Percentiles rank a stretch among this genome's conserved stretches.
Evolutionary conservation across 2,113 vertebrate species (phyloP).

Genomic region (Rissa tridactyla): DNA sequence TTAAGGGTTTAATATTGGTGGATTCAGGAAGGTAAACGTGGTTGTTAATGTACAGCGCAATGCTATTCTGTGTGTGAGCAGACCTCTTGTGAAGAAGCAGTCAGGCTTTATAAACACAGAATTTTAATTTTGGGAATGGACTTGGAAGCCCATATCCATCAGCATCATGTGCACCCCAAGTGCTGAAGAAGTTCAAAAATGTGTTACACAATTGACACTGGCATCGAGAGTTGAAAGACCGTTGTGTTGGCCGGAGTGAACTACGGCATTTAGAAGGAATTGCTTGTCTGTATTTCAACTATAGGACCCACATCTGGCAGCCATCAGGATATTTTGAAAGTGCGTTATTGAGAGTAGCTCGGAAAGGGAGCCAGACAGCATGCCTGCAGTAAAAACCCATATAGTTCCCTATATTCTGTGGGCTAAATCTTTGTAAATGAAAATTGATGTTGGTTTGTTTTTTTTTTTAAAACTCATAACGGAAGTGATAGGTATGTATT

Average conservation of each 20-base stretch:
- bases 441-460: background rate
- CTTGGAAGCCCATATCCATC: background rate
- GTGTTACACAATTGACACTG: background rate
- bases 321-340: background rate
- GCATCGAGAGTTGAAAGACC: background rate
- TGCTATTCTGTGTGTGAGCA: background rate
- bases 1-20: background rate
- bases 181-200: background rate
- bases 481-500: background rate
- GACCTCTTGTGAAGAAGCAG: background rate
- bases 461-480: background rate
- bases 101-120: background rate
- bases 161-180: background rate
- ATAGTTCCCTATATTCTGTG: background rate
- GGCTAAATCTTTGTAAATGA: background rate
- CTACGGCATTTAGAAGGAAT: background rate
- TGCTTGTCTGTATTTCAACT: background rate
- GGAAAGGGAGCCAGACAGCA: background rate
- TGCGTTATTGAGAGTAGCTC: background rate
- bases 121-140: background rate
- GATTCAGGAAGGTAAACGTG: background rate
- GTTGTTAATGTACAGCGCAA: background rate
- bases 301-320: background rate
- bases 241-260: background rate
- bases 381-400: background rate